phyloP scores from a whole-genome alignment of 2,888 invertebrate genomes.

The Noctua pronuba region DNA sequence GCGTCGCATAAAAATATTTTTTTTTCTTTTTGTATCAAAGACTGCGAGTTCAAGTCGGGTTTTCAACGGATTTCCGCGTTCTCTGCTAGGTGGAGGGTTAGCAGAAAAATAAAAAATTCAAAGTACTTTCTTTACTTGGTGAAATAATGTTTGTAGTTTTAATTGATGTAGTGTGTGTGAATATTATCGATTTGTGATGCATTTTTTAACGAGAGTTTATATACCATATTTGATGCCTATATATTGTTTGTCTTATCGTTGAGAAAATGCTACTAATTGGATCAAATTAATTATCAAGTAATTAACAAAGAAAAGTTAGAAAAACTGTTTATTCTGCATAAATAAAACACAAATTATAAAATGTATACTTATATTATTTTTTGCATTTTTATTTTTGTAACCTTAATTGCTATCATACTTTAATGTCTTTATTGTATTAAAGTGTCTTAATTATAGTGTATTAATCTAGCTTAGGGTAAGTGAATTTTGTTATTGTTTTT shows the following conservation, averaged over 20 bases:
- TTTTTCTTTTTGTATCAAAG: slow-evolving; percentile 71
- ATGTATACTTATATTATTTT: too few relatives aligned
- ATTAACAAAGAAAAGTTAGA: too few relatives aligned
- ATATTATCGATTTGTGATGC: background rate
- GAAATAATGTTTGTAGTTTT: background rate
- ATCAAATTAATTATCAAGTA: too few relatives aligned
- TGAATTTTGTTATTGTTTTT: too few relatives aligned
- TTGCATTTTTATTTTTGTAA: too few relatives aligned
- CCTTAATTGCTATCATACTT: too few relatives aligned
- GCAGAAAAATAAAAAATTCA: slow-evolving; percentile 23
- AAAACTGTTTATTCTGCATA: background rate
- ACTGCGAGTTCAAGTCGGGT: slow-evolving; percentile 73
- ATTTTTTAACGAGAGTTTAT: background rate
- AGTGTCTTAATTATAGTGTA: too few relatives aligned
- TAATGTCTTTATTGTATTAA: too few relatives aligned
- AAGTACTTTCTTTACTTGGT: background rate
- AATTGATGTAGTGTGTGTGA: background rate
- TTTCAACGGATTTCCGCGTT: slow-evolving; percentile 74
- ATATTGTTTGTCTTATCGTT: too few relatives aligned
- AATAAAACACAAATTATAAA: background rate
- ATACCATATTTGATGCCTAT: too few relatives aligned
- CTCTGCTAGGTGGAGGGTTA: slow-evolving; percentile 57
- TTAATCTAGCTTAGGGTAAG: too few relatives aligned
- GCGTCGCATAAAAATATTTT: slow-evolving; percentile 73
- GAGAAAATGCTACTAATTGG: too few relatives aligned